These are phyloP conservation scores for Ivindomyrus marchei DNA, from an alignment of 2,113 vertebrate species.

Conservation along the genomic window DNA sequence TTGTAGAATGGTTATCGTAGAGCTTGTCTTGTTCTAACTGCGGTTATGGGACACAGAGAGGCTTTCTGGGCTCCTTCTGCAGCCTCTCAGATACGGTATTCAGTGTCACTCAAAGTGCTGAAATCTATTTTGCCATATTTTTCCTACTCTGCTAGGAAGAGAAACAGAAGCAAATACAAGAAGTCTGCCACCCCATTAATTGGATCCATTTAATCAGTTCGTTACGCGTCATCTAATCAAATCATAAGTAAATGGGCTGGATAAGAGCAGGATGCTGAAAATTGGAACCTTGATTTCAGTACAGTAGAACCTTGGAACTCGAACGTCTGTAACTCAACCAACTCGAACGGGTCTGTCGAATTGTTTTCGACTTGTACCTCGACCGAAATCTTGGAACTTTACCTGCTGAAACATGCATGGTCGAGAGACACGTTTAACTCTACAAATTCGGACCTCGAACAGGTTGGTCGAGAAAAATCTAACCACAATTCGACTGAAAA, in stretches of 20 bases:
- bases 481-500: neutral
- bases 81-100: neutral
- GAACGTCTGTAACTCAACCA: too few relatives aligned
- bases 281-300: neutral
- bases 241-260: neutral
- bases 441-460: too few relatives aligned
- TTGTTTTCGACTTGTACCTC: too few relatives aligned
- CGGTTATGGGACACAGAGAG: neutral
- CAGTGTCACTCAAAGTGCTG: slow-evolving; percentile 31
- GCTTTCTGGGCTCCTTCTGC: neutral
- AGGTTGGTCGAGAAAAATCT: too few relatives aligned
- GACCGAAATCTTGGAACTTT: too few relatives aligned
- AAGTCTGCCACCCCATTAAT: neutral
- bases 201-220: neutral
- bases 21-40: neutral
- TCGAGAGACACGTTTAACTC: too few relatives aligned
- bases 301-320: too few relatives aligned
- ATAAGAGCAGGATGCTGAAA: neutral
- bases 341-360: too few relatives aligned
- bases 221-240: neutral
- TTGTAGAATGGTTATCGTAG: neutral
- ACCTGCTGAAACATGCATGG: too few relatives aligned
- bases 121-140: slow-evolving; percentile 45
- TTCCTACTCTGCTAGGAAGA: slow-evolving; percentile 28
- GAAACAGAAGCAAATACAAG: too few relatives aligned